phyloP scores from a whole-genome alignment of 92 coral and sea anemone genomes.

The Pocillopora meandrina region DNA sequence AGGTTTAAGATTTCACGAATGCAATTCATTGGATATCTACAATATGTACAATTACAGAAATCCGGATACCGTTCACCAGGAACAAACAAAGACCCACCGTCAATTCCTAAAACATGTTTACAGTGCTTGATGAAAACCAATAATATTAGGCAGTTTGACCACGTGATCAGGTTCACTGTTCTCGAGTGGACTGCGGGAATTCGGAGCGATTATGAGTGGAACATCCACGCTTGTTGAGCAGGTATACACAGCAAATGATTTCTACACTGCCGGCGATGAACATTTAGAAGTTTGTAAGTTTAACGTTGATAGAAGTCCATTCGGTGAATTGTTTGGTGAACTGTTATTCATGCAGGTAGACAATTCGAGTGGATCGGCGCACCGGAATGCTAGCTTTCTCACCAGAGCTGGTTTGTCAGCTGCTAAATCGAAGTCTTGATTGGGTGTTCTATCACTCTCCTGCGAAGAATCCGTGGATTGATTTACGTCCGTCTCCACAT shows the following conservation, averaged over 20 bases:
- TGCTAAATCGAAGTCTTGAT: conserved; percentile 26
- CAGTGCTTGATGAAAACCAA: background rate
- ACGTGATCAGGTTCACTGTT: background rate
- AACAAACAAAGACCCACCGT: background rate
- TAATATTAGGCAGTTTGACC: background rate
- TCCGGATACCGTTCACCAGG: background rate
- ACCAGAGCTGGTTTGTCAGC: conserved; percentile 71
- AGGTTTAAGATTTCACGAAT: background rate
- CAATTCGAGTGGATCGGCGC: conserved; percentile 41
- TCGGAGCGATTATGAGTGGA: background rate
- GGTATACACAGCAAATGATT: background rate
- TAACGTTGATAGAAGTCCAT: background rate
- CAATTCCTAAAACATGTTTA: background rate
- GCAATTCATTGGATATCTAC: background rate
- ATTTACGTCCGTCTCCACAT: conserved; percentile 77
- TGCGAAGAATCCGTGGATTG: conserved; percentile 72
- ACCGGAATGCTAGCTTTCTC: conserved; percentile 76
- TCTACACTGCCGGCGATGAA: background rate
- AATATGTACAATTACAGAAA: background rate
- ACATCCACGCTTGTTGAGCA: background rate
- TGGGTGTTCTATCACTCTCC: conserved; percentile 44
- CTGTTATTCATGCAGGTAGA: conserved; percentile 9
- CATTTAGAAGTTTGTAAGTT: background rate
- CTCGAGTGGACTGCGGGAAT: background rate
- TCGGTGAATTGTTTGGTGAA: background rate